Percentiles rank a stretch among this genome's conserved stretches.
Evolutionary conservation across 2,888 invertebrate genomes (phyloP).

Genomic region (Theodoxus fluviatilis): DNA sequence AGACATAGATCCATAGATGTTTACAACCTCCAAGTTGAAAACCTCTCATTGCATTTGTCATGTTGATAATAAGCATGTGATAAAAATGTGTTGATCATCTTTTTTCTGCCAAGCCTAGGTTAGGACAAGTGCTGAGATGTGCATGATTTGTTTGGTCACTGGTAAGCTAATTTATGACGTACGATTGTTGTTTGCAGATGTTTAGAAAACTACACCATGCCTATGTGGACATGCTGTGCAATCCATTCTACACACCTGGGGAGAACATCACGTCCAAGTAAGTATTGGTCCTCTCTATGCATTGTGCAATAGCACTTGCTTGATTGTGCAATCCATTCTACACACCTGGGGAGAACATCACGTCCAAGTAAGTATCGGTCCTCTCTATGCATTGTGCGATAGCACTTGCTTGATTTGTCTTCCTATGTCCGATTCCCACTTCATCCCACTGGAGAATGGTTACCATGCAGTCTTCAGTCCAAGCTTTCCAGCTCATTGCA

Average conservation of each 20-base stretch:
- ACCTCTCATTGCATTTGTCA: background rate
- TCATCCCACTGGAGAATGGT: too few relatives aligned
- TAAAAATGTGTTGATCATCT: background rate
- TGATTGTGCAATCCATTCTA: slow-evolving; percentile 89
- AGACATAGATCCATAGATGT: too few relatives aligned
- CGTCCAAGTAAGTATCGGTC: slow-evolving; percentile 76
- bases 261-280: slow-evolving; percentile 87
- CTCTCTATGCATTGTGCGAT: too few relatives aligned
- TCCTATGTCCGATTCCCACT: background rate
- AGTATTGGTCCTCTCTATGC: slow-evolving; percentile 60
- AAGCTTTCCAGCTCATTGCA: too few relatives aligned
- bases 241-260: slow-evolving; percentile 95
- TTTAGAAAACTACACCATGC: slow-evolving; percentile 89
- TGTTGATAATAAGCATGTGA: background rate
- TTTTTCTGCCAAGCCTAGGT: too few relatives aligned
- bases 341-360: slow-evolving; percentile 87
- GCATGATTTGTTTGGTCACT: background rate
- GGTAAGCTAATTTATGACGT: background rate
- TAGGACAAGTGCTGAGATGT: too few relatives aligned
- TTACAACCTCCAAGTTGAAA: too few relatives aligned
- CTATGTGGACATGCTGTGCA: slow-evolving; percentile 93
- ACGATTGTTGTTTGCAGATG: slow-evolving; percentile 74
- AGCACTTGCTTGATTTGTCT: background rate
- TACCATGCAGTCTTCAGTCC: too few relatives aligned
- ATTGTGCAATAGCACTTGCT: background rate